Evolutionary conservation across 1,140 invertebrate genomes (phyloP).

Genomic region (Solenopsis fugax): DNA sequence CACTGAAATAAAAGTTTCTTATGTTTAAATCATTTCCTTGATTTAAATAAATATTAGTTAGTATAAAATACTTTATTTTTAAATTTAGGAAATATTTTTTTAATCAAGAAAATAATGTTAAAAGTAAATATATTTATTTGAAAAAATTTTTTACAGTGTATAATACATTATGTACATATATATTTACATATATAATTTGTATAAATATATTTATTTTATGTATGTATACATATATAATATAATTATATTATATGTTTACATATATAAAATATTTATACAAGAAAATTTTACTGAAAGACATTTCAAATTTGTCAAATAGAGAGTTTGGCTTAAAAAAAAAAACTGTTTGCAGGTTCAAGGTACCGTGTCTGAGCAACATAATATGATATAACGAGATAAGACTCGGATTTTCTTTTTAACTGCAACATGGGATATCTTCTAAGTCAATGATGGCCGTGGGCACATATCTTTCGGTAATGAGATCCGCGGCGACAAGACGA

Average conservation of each 20-base stretch:
- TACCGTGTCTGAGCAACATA: not conserved
- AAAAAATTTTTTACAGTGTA: no score
- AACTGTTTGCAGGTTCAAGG: not conserved
- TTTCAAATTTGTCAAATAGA: not conserved
- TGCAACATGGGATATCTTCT: not conserved
- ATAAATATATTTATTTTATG: no score
- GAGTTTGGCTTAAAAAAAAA: not conserved
- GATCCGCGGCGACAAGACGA: conserved; percentile 61
- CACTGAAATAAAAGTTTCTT: no score
- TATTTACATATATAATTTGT: no score
- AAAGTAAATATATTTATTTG: no score
- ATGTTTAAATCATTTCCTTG: no score
- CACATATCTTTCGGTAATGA: conserved; percentile 65
- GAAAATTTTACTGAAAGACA: not conserved
- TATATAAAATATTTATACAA: not conserved
- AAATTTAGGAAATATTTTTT: no score
- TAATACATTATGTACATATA: no score
- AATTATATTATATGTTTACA: not conserved
- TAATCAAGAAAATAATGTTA: no score
- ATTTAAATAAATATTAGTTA: no score
- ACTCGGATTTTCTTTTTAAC: not conserved
- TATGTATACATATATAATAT: not conserved
- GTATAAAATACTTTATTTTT: no score
- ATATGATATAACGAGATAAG: not conserved
- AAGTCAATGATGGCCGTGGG: conserved; percentile 10